Evolutionary conservation across 2,797 vertebrate genomes (phyloP).

Genomic region (Protonibea diacanthus): DNA sequence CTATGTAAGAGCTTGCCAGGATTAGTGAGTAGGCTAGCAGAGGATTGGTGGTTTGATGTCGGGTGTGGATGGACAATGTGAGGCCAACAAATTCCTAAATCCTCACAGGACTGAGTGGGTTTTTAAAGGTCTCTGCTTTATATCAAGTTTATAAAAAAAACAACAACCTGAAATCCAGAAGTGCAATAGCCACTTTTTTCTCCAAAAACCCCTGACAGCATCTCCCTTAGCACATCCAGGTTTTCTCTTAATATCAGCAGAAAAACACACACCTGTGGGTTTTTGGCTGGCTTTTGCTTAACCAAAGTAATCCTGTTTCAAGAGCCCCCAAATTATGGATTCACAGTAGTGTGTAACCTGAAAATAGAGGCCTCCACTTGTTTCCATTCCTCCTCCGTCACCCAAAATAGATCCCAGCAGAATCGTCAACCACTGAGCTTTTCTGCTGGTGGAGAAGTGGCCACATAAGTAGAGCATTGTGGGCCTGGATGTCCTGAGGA

Average conservation of each 20-base stretch:
- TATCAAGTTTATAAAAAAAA: constrained; percentile 16
- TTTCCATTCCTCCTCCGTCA: constrained; percentile 64
- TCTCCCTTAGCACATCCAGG: constrained; percentile 33
- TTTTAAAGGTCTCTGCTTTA: constrained; percentile 27
- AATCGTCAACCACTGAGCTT: constrained; percentile 50
- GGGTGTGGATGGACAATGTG: constrained; percentile 43
- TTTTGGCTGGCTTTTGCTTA: constrained; percentile 55
- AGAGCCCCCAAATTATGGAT: constrained; percentile 67
- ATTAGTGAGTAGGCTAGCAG: constrained; percentile 14
- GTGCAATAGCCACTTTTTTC: constrained; percentile 25
- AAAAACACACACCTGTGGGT: constrained; percentile 57
- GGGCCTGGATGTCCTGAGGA: constrained; percentile 67
- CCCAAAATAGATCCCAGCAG: constrained; percentile 68
- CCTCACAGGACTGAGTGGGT: not conserved
- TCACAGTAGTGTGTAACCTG: constrained; percentile 61
- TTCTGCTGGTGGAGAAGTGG: constrained; percentile 50
- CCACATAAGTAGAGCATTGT: constrained; percentile 67
- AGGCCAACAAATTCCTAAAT: constrained; percentile 29
- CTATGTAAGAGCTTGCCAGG: constrained; percentile 33
- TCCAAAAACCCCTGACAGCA: constrained; percentile 31
- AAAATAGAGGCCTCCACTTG: constrained; percentile 65
- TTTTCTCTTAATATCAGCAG: constrained; percentile 58
- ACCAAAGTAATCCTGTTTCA: constrained; percentile 56
- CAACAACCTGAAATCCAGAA: not conserved
- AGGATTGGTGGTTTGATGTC: constrained; percentile 16